These are phyloP conservation scores for Stichopus chloronotus DNA, from an alignment of 35 echinoderm and acorn worm species.

Conservation along the genomic window DNA sequence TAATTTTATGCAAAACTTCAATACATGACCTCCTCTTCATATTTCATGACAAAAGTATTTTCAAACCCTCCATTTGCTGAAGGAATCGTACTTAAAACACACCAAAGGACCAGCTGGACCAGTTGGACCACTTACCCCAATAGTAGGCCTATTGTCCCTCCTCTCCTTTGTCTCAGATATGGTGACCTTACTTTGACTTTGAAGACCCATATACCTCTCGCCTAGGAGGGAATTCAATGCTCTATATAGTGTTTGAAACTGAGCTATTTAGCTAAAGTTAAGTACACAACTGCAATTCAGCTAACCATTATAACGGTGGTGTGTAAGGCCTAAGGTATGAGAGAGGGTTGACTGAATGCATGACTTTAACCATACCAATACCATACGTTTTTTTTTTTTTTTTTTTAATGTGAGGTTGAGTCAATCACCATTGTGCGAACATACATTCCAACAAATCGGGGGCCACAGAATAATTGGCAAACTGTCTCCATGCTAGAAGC, in stretches of 20 bases:
- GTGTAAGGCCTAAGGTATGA: no score
- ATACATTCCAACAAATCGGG: constrained; percentile 2
- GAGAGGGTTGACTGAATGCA: neutral
- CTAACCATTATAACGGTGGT: neutral
- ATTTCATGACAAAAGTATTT: no score
- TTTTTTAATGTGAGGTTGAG: neutral
- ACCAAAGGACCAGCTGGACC: neutral
- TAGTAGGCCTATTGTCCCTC: neutral
- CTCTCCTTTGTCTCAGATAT: neutral
- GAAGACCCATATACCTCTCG: no score
- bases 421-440: constrained; percentile 22
- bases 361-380: neutral
- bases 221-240: no score
- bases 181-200: neutral
- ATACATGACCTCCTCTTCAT: neutral
- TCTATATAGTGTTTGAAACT: no score
- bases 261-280: no score
- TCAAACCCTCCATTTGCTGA: no score
- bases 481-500: neutral
- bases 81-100: no score
- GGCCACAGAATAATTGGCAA: constrained; percentile 42
- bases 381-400: neutral
- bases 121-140: neutral
- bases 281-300: no score
- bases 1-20: neutral